Evolutionary conservation across 2,797 vertebrate genomes (phyloP).

Genomic region (Antennarius maculatus): DNA sequence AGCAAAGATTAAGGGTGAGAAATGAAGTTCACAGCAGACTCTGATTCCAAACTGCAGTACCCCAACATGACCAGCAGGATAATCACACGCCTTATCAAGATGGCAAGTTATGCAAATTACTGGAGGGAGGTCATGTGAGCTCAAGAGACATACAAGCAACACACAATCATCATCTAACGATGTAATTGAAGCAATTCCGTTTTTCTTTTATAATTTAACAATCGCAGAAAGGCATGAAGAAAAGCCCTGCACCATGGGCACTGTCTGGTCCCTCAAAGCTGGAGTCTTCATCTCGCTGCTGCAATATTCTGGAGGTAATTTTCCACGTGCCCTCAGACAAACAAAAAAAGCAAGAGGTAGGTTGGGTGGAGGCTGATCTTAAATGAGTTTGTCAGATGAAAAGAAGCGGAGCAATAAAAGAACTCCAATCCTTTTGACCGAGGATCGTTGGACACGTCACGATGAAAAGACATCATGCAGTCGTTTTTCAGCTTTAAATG

Average conservation of each 20-base stretch:
- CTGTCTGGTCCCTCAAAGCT: too few species aligned
- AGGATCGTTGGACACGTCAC: constrained; percentile 5
- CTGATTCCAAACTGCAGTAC: too few species aligned
- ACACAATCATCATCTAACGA: too few species aligned
- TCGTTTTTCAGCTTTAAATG: constrained; percentile 26
- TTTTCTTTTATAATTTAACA: not conserved
- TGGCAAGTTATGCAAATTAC: too few species aligned
- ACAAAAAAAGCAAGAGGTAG: constrained; percentile 35
- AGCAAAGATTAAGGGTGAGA: too few species aligned
- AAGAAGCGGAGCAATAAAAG: constrained; percentile 64
- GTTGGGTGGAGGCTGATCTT: constrained; percentile 49
- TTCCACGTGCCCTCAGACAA: constrained; percentile 41
- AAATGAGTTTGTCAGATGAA: constrained; percentile 73
- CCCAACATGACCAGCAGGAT: too few species aligned
- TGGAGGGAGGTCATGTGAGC: too few species aligned
- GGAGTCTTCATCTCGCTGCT: constrained; percentile 1
- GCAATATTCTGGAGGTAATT: constrained; percentile 36
- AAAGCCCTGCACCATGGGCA: not conserved
- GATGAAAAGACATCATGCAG: too few species aligned
- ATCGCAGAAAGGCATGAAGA: constrained; percentile 4
- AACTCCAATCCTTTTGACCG: constrained; percentile 53
- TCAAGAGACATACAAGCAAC: too few species aligned
- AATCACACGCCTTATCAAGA: too few species aligned
- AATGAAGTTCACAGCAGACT: too few species aligned
- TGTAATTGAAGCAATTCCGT: too few species aligned